Conservation (phyloP, 1,140 invertebrate species). For the Diprion similis region DNA sequence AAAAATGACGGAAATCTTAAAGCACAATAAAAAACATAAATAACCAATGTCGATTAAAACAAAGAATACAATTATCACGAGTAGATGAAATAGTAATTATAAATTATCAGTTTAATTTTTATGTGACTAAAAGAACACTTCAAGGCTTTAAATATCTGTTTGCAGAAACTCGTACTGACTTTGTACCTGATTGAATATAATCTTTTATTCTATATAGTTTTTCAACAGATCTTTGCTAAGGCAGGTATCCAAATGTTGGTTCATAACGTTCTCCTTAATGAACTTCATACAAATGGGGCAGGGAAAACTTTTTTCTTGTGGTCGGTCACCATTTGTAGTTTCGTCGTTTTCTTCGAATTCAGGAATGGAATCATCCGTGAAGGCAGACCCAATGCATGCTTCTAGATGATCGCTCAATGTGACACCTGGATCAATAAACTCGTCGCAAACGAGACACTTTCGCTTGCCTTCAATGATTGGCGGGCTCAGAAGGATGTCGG, state of each 20-base stretch:
- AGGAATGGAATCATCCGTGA: constrained; percentile 42
- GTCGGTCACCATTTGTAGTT: constrained; percentile 18
- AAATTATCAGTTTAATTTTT: constrained; percentile 6
- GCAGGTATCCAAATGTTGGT: constrained; percentile 54
- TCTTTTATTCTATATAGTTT: neutral
- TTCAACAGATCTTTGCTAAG: constrained; percentile 16
- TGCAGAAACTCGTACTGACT: too few species aligned
- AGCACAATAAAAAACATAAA: too few species aligned
- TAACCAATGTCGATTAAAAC: too few species aligned
- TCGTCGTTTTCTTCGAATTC: constrained; percentile 25
- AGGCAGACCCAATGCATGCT: constrained; percentile 62
- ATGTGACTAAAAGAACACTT: neutral
- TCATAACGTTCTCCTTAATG: constrained; percentile 47
- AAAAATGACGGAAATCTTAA: too few species aligned
- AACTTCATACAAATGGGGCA: constrained; percentile 55
- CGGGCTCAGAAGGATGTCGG: constrained; percentile 27
- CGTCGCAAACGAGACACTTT: constrained; percentile 70
- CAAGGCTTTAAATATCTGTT: constrained; percentile 11
- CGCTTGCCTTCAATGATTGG: constrained; percentile 30
- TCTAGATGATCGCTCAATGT: constrained; percentile 71
- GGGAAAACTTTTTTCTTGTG: constrained; percentile 35
- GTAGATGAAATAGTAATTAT: neutral
- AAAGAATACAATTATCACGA: neutral
- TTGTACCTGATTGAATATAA: too few species aligned
- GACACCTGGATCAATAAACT: constrained; percentile 53